These are phyloP conservation scores for Atrichornis clamosus DNA, from an alignment of 2,113 vertebrate genomes.

Conservation along the genomic window DNA sequence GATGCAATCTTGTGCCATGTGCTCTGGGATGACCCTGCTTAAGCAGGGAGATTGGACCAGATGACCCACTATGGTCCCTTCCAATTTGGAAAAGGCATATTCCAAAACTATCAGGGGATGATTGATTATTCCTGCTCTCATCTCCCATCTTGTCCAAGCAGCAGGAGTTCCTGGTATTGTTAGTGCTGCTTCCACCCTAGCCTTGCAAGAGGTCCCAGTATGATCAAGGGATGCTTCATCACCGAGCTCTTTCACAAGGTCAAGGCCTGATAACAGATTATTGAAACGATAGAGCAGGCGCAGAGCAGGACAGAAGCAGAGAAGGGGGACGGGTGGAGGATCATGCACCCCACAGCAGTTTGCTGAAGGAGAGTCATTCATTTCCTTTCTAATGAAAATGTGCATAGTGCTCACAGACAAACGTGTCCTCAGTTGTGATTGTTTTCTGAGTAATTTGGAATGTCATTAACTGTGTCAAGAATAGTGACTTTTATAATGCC, in stretches of 20 bases:
- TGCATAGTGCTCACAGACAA: neutral
- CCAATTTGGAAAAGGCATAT: neutral
- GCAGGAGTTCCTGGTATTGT: neutral
- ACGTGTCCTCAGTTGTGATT: neutral
- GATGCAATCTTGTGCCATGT: neutral
- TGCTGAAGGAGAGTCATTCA: neutral
- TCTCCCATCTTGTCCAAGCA: neutral
- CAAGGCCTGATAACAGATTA: no score
- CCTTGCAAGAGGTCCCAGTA: neutral
- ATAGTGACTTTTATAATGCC: neutral
- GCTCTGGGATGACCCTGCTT: neutral
- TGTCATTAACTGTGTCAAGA: neutral
- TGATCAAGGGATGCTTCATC: rapidly evolving
- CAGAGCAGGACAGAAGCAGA: neutral
- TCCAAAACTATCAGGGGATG: neutral
- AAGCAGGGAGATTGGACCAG: neutral
- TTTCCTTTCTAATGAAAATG: neutral
- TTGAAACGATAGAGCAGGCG: neutral
- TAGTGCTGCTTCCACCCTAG: neutral
- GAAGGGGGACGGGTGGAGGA: neutral
- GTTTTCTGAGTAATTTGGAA: neutral
- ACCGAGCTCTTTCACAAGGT: neutral
- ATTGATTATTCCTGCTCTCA: neutral
- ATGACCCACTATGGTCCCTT: neutral
- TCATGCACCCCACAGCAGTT: rapidly evolving